Evolutionary conservation across 1,140 invertebrate genomes (phyloP), one percentile per base, ranked within the genome.

Genomic region (Belonocnema kinseyi): DNA sequence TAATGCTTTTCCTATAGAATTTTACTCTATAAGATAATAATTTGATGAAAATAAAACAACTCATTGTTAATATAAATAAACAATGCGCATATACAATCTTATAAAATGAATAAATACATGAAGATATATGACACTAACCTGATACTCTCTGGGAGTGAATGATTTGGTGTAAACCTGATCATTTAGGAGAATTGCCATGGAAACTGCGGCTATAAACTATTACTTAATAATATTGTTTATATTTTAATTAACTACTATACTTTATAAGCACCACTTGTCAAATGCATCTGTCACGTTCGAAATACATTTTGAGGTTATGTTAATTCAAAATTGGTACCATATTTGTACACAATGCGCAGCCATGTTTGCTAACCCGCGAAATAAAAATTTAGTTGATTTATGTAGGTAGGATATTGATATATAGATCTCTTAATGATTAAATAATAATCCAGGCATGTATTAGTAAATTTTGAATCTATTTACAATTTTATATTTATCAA

Each of bases 131-230:
- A 76, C 58, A 80, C 82, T 89, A 83, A 93, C 94, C 91, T 96
- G 94, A 88, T 95, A 96, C 90, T 96, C 95, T 80, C 94, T 92
- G 16, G 95, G 95, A 70, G 95, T 96, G 87, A 96, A 96, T 19
- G 94, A 93, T 82, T 94, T 94, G 17, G 93, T 94, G 85, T 94
- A 93, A 54, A 94, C 92, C 88, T 94, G 93, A 85, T 94, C 94
- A 86, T 92, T 93, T 33, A 93, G 90, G 89, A 92, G 90, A 92
- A 92, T 93, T 89, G 93, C 93, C 93, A 94, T 94, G 85, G 85
- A 85, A 88, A 85, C 82, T 83, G 80, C 14, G 26, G 7, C 61
- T 13, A 70, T 76, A 73, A 54, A 75, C 76, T 78, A 78, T 71
- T 75, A 11, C 72, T 33, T 75, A 40, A 17, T 1, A 54, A 53